phyloP scores from a whole-genome alignment of 2,888 invertebrate genomes.

The Melanophora roralis region DNA sequence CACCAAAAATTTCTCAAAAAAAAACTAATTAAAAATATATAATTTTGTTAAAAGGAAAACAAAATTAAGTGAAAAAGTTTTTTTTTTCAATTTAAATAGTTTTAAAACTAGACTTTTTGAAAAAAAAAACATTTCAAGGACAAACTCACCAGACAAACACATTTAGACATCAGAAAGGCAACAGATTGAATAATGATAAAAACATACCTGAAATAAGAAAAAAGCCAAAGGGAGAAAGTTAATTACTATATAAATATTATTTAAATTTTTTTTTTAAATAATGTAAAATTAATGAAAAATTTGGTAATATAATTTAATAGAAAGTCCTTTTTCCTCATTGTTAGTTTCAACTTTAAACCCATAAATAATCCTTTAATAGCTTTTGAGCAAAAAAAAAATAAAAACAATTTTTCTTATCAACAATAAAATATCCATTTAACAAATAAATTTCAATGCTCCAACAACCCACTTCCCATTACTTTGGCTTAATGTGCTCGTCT shows the following conservation, averaged over 20 bases:
- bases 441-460: background rate
- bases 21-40: background rate
- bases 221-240: conserved; percentile 1
- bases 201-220: conserved; percentile 47
- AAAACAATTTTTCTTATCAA: conserved; percentile 21
- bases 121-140: background rate
- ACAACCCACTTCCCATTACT: background rate
- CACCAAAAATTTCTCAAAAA: too few relatives aligned
- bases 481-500: background rate
- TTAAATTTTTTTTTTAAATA: conserved; percentile 10
- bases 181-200: conserved; percentile 3
- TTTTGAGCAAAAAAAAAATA: background rate
- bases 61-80: conserved; percentile 57
- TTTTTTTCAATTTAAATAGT: too few relatives aligned
- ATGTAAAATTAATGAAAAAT: conserved; percentile 44
- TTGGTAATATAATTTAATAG: background rate
- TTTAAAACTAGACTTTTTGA: too few relatives aligned
- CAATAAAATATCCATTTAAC: background rate
- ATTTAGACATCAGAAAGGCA: too few relatives aligned
- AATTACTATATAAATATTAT: conserved; percentile 23
- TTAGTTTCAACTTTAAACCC: background rate
- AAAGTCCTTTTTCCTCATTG: background rate
- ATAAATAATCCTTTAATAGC: conserved; percentile 16
- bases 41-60: conserved; percentile 24
- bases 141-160: conserved; percentile 51